Evolutionary conservation across 2,888 invertebrate genomes (phyloP).

Genomic region (Idaea dimidiata): DNA sequence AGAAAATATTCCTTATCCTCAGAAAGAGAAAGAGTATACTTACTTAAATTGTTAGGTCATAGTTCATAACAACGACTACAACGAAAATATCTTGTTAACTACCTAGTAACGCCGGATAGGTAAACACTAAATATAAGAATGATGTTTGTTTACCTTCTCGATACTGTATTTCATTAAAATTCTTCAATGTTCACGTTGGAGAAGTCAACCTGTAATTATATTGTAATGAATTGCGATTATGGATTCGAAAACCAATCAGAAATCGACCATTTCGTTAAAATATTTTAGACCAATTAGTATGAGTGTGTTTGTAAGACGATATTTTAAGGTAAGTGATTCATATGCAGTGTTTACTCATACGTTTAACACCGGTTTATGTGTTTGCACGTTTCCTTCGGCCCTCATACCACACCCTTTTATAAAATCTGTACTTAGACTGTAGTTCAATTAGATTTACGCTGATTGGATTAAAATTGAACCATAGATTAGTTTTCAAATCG

Average conservation of each 20-base stretch:
- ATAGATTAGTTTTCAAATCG: constrained; percentile 25
- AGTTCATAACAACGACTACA: background rate
- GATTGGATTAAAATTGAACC: constrained; percentile 22
- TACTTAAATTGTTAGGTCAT: background rate
- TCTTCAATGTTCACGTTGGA: background rate
- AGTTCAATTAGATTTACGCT: constrained; percentile 20
- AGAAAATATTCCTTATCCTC: background rate
- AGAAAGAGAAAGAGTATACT: background rate
- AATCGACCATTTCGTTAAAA: background rate
- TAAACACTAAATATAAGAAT: background rate
- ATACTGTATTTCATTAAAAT: background rate
- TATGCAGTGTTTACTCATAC: constrained; percentile 27
- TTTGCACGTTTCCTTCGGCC: constrained; percentile 13
- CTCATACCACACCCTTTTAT: background rate
- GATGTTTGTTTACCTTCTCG: background rate
- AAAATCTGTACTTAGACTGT: constrained; percentile 11
- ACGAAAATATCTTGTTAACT: background rate
- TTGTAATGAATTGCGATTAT: background rate
- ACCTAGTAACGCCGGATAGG: background rate
- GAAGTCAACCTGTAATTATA: background rate
- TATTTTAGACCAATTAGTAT: background rate
- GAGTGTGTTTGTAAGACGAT: constrained; percentile 10
- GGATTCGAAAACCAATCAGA: background rate
- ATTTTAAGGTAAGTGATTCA: constrained; percentile 28
- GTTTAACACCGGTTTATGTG: constrained; percentile 25